Percentiles rank a stretch among this genome's conserved stretches.
Conservation (phyloP, 2,113 vertebrate genomes). For the Symphodus melops region DNA sequence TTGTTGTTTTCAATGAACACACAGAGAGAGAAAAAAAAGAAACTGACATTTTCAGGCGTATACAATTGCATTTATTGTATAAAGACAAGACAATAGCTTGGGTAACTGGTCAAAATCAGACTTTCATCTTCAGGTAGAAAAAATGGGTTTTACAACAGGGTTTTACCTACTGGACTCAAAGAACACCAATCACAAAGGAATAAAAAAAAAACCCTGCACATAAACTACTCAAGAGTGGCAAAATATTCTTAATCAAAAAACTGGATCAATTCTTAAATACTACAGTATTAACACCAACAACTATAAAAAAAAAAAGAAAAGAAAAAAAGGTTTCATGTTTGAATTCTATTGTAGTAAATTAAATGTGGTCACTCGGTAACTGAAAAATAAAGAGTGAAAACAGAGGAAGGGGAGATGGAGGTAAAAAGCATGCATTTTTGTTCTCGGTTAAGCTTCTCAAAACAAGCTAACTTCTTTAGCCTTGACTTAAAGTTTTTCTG, state of each 20-base stretch:
- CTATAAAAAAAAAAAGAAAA: too few species aligned
- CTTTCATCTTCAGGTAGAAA: conserved; percentile 85
- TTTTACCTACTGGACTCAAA: conserved; percentile 75
- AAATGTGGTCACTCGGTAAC: conserved; percentile 52
- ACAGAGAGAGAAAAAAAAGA: background rate
- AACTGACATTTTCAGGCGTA: conserved; percentile 35
- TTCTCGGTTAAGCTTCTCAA: conserved; percentile 60
- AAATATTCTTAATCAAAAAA: conserved; percentile 65
- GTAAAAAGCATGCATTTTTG: conserved; percentile 77
- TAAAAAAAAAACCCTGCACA: conserved; percentile 79
- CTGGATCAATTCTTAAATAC: conserved; percentile 69
- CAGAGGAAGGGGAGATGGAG: conserved; percentile 23
- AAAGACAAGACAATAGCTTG: conserved; percentile 72
- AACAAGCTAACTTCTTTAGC: conserved; percentile 49
- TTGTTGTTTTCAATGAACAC: conserved; percentile 2
- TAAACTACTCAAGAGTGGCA: conserved; percentile 67
- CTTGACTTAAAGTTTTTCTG: conserved; percentile 30
- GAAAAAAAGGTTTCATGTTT: conserved; percentile 50
- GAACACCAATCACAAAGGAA: conserved; percentile 75
- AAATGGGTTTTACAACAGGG: conserved; percentile 80
- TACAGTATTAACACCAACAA: conserved; percentile 71
- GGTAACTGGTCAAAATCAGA: conserved; percentile 56
- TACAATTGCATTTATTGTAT: conserved; percentile 78
- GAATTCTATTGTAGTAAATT: conserved; percentile 59
- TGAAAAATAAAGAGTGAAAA: conserved; percentile 60